Evolutionary conservation across 2,797 vertebrate genomes (phyloP).

Genomic region (Dromococcyx pavoninus): DNA sequence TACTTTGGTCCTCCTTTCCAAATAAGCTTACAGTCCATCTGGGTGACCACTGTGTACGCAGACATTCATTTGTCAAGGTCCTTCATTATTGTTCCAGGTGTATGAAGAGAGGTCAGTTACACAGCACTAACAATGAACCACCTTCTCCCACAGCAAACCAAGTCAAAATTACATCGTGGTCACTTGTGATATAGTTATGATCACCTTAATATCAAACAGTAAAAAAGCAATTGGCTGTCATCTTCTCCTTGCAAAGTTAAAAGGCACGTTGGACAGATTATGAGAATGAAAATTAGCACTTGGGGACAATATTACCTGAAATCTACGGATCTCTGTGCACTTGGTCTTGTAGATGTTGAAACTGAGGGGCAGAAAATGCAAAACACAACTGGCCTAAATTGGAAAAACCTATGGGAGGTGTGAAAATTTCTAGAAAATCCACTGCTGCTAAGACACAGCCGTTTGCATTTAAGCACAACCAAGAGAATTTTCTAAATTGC

Average conservation of each 20-base stretch:
- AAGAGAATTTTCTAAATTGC: fast-evolving
- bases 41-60: neutral
- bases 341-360: neutral
- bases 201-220: neutral
- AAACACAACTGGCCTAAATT: neutral
- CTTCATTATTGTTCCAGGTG: neutral
- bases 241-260: neutral
- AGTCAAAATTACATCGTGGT: neutral
- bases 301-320: neutral
- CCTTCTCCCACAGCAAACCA: neutral
- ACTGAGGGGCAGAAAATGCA: neutral
- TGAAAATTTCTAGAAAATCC: neutral
- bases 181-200: neutral
- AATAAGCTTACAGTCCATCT: neutral
- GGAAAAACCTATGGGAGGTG: neutral
- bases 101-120: neutral
- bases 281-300: neutral
- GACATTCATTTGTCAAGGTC: neutral
- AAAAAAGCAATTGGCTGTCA: neutral
- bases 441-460: neutral
- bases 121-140: fast-evolving
- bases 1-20: neutral
- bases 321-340: neutral
- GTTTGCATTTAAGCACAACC: neutral
- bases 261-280: neutral